Base-by-base conservation (phyloP, 2,888 invertebrate genomes). In the Proisotoma minuta region DNA sequence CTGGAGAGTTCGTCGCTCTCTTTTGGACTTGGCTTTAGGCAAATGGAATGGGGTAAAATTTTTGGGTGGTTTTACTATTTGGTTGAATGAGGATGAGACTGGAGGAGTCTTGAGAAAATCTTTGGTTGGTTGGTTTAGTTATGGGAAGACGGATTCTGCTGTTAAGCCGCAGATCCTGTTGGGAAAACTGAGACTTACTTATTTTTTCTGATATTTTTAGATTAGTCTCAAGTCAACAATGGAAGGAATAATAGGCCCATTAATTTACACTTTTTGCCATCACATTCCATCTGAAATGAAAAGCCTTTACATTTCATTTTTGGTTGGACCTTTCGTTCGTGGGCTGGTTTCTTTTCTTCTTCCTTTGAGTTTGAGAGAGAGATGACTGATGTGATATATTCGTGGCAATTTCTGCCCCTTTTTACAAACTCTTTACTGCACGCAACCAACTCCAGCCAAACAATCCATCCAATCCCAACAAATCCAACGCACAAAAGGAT, bases 191-290 rank as follows among this genome's bases (percentile, higher is more conserved):
- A 43, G 43, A 43, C 34, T 43, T 5, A 18, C 18, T 43, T n/a
- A 4, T 12, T n/a, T 43, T 43, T 43, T 43, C 20, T 12, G 15
- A 43, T 43, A 43, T 43, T 43, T 43, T 43, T 43, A 43, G 50
- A 57, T 50, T 26, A 43, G 52, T 50, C 50, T 57, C 52, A 43
- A 43, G 43, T 43, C 43, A 43, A 69, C 63, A 69, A 69, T 66
- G 65, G 56, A 65, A 66, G 66, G 71, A 66, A 71, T 71, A 71
- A 71, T 69, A 69, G 71, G 66, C 59, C 69, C 68, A 71, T 71
- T 71, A 71, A 71, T 69, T 71, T 69, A 69, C 71, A 71, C 71
- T 66, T 71, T 69, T 69, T 71, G 69, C 71, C 65, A 71, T 71
- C 71, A 66, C 71, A 71, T 71, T 69, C 70, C 70, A 71, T 68